Evolutionary conservation across 2,888 invertebrate genomes (phyloP), one percentile per base, ranked within the genome.

Genomic region (Kuschelorhynchus macadamiae): DNA sequence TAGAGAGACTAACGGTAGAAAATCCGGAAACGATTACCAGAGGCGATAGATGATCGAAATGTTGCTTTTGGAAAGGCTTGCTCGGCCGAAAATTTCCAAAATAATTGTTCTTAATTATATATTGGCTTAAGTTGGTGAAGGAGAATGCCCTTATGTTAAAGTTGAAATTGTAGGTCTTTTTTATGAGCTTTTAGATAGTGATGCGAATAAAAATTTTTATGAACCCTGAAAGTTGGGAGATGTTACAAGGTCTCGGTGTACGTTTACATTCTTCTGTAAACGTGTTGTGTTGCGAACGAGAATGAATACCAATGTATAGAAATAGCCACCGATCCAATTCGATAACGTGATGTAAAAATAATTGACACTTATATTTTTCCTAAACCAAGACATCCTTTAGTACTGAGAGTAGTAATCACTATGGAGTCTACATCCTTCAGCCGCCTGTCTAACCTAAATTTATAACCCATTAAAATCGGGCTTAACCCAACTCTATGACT

Each of bases 91-190:
- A 14, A 33, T 14, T 49, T 46, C 17, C 1, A 17, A 21, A 21
- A 33, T 59, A 59, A 49, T 25, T 8, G 49, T 59, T 5, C 21
- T 59, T 5, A 47, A 59, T 20, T 59, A 39, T 39, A 39, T 55
- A 3, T 25, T 55, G 25, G 25, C 25, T 5, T 7, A 25, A 25
- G 25, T 25, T 25, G 7, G 25, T 7, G 25, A 25, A 25, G 25
- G 25, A 3, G 25, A 25, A 25, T 25, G 25, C 7, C 56, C 56
- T 11, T 56, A 42, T 42, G 42, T 42, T n/a, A 41, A 33, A 42
- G 56, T 56, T 9, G 44, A 56, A 33, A 17, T 4, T 32, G 12
- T 32, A 9, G 59, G 21, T 25, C 4, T 11, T 36, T 47, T 47
- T 49, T 47, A 32, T 49, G 59, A 33, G 21, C 25, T 47, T 18